Percentiles rank a stretch among this genome's conserved stretches.
Conservation (phyloP, 2,797 vertebrate species). For the Acipenser transmontanus region DNA sequence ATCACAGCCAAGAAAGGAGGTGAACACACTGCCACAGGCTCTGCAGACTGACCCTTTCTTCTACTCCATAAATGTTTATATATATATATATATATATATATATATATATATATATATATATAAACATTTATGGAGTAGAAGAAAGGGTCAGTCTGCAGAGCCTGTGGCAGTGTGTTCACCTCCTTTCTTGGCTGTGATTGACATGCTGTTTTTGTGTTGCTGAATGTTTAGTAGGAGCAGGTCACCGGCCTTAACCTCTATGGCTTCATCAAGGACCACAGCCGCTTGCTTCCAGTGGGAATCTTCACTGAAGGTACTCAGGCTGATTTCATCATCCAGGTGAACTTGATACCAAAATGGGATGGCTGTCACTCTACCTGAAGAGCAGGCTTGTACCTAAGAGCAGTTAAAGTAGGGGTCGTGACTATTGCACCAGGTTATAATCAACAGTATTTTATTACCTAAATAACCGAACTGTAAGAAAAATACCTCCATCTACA, state of each 20-base stretch:
- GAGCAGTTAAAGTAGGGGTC: background rate
- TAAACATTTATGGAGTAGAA: background rate
- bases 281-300: slow-evolving; percentile 97
- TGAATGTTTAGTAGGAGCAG: slow-evolving; percentile 71
- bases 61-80: too few species aligned
- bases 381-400: slow-evolving; percentile 67
- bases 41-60: background rate
- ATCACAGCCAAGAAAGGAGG: slow-evolving; percentile 58
- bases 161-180: slow-evolving; percentile 12
- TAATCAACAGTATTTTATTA: too few species aligned
- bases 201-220: slow-evolving; percentile 87
- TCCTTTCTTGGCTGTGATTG: slow-evolving; percentile 61
- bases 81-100: too few species aligned
- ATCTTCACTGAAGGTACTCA: slow-evolving; percentile 73
- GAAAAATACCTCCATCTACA: too few species aligned
- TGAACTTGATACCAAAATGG: slow-evolving; percentile 94
- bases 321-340: slow-evolving; percentile 69
- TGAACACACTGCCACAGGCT: slow-evolving; percentile 8
- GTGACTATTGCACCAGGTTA: too few species aligned
- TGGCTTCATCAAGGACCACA: slow-evolving; percentile 75
- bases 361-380: slow-evolving; percentile 79
- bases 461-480: too few species aligned
- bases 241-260: slow-evolving; percentile 68
- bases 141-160: background rate
- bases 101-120: too few species aligned